Evolutionary conservation across 2,888 invertebrate species (phyloP).

Genomic region (Slavum lentiscoides): DNA sequence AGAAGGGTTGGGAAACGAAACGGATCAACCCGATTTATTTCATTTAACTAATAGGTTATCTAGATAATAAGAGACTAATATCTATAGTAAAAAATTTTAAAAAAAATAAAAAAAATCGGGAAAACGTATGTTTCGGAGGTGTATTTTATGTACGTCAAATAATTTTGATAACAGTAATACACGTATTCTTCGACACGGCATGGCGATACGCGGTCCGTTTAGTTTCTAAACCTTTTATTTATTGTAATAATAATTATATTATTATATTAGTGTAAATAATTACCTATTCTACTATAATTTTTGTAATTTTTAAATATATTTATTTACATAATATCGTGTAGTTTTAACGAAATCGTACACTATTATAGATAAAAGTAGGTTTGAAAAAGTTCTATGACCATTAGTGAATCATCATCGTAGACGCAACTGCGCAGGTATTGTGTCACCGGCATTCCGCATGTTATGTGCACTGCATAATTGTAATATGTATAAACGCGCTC

Average conservation of each 20-base stretch:
- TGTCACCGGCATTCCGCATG: neutral
- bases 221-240: slow-evolving; percentile 44
- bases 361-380: slow-evolving; percentile 35
- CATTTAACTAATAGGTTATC: slow-evolving; percentile 31
- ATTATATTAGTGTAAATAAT: slow-evolving; percentile 45
- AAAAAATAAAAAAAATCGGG: slow-evolving; percentile 35
- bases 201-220: slow-evolving; percentile 22
- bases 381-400: slow-evolving; percentile 2
- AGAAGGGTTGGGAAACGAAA: slow-evolving; percentile 34
- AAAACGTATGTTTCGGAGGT: slow-evolving; percentile 3
- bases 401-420: slow-evolving; percentile 14
- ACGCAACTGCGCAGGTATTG: neutral
- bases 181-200: neutral
- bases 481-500: neutral
- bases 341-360: slow-evolving; percentile 46
- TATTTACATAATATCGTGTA: slow-evolving; percentile 45
- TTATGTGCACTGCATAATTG: no score
- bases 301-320: slow-evolving; percentile 51
- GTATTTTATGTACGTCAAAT: slow-evolving; percentile 20
- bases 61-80: slow-evolving; percentile 47
- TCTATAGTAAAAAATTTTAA: slow-evolving; percentile 7
- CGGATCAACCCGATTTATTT: slow-evolving; percentile 41
- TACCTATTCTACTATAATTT: slow-evolving; percentile 51
- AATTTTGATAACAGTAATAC: neutral
- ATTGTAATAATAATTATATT: slow-evolving; percentile 37